phyloP scores from a whole-genome alignment of 2,888 invertebrate species.

The Cephus nigrinus region DNA sequence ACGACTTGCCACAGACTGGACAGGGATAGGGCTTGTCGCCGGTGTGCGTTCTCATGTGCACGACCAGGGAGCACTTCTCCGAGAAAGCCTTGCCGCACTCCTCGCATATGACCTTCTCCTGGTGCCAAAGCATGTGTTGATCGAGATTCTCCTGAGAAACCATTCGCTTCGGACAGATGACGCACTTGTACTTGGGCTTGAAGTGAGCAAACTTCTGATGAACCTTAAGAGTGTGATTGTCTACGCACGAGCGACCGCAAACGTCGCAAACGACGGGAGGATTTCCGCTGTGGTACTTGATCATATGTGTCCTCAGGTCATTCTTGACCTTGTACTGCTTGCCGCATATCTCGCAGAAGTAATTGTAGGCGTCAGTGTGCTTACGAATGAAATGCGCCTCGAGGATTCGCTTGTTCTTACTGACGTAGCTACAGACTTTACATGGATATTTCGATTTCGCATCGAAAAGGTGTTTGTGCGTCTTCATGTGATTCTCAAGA shows the following conservation, averaged over 20 bases:
- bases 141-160: slow-evolving; percentile 12
- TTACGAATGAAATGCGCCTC: not conserved
- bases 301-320: slow-evolving; percentile 15
- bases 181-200: slow-evolving; percentile 21
- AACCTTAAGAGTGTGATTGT: slow-evolving; percentile 15
- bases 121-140: slow-evolving; percentile 17
- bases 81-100: slow-evolving; percentile 18
- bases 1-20: slow-evolving; percentile 15
- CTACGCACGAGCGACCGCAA: slow-evolving; percentile 19
- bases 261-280: slow-evolving; percentile 23
- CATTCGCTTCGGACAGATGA: slow-evolving; percentile 16
- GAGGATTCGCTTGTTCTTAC: not conserved
- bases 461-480: not conserved
- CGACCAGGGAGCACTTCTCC: slow-evolving; percentile 16
- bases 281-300: slow-evolving; percentile 19
- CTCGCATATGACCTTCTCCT: slow-evolving; percentile 20
- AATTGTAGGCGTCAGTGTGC: slow-evolving; percentile 9
- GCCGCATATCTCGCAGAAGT: slow-evolving; percentile 15
- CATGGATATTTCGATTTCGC: not conserved
- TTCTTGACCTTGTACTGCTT: slow-evolving; percentile 19
- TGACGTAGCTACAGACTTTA: not conserved
- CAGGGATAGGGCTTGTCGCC: slow-evolving; percentile 20
- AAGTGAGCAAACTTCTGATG: slow-evolving; percentile 19
- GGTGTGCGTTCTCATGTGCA: slow-evolving; percentile 21
- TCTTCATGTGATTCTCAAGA: not conserved